Percentiles rank a stretch among this genome's conserved stretches.
Evolutionary conservation across 2,113 vertebrate genomes (phyloP).

Genomic region (Microtus oregoni): DNA sequence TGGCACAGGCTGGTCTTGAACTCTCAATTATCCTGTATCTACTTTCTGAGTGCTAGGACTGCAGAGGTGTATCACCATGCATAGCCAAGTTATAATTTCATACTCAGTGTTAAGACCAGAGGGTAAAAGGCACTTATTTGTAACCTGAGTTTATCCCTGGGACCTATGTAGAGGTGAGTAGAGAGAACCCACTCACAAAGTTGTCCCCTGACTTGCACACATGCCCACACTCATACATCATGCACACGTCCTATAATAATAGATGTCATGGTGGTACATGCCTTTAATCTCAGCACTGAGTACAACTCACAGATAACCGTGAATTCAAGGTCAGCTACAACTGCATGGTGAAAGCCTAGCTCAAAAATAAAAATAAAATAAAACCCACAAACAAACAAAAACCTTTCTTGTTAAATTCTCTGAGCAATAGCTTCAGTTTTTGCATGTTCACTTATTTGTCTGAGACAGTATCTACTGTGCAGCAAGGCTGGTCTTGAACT

Average conservation of each 20-base stretch:
- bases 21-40: not conserved
- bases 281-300: not conserved
- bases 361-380: not conserved
- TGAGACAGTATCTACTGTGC: not conserved
- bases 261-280: not conserved
- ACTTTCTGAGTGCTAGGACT: not conserved
- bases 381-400: not conserved
- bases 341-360: not conserved
- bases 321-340: not conserved
- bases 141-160: not conserved
- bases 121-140: not conserved
- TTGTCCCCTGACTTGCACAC: not conserved
- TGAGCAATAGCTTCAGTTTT: not conserved
- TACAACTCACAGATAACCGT: not conserved
- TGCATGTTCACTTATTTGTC: not conserved
- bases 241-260: not conserved
- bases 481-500: not conserved
- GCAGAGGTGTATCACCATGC: not conserved
- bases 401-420: not conserved
- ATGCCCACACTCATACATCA: not conserved
- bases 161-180: too few species aligned
- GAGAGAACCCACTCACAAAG: not conserved
- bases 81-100: constrained; percentile 15
- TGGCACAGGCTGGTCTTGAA: not conserved
- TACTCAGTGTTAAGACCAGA: not conserved